phyloP scores from a whole-genome alignment of 1,140 invertebrate species.

The Chelonus insularis region DNA sequence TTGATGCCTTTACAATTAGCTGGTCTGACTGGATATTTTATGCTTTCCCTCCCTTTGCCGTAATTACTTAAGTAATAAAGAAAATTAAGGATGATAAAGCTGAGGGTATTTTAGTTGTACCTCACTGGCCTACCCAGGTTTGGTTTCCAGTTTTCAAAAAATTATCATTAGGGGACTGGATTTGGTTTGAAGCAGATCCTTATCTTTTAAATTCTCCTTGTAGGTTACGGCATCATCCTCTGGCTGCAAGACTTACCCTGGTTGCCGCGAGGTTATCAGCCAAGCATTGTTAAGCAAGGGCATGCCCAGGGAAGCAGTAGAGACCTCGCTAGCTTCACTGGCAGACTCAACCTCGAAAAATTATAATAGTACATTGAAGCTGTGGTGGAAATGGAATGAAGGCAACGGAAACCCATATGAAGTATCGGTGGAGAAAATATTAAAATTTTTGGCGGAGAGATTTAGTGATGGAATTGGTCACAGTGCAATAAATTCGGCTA shows the following conservation, averaged over 20 bases:
- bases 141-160: conserved; percentile 35
- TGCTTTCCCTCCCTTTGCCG: not conserved
- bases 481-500: not conserved
- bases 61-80: not conserved
- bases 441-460: conserved; percentile 4
- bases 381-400: not conserved
- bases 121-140: conserved; percentile 41
- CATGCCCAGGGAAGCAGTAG: not conserved
- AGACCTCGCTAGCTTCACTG: not conserved
- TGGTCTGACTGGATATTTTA: not conserved
- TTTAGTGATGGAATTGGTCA: not conserved
- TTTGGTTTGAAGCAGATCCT: conserved; percentile 9
- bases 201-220: conserved; percentile 16
- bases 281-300: not conserved
- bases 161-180: not conserved
- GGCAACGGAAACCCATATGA: not conserved
- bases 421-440: not conserved
- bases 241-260: conserved; percentile 3
- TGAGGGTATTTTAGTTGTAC: conserved; percentile 35
- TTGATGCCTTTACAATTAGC: not conserved
- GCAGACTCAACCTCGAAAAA: not conserved
- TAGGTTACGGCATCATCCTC: conserved; percentile 16
- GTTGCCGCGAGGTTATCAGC: conserved; percentile 21
- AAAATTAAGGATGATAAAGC: conserved; percentile 25
- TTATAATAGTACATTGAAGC: not conserved